phyloP scores from a whole-genome alignment of 2,888 invertebrate species.

The Ochlodes sylvanus region DNA sequence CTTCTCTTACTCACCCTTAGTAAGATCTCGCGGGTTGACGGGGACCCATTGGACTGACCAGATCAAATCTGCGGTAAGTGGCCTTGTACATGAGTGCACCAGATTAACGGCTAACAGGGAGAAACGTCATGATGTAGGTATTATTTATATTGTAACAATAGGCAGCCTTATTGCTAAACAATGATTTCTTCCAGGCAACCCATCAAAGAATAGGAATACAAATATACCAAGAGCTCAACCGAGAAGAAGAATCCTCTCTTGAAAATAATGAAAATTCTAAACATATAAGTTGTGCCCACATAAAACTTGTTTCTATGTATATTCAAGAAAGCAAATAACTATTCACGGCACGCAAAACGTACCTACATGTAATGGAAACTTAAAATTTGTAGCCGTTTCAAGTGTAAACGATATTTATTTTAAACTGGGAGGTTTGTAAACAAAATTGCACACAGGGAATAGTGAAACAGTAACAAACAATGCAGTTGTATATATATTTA shows the following conservation, averaged over 20 bases:
- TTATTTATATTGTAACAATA: no score
- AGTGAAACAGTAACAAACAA: slow-evolving; percentile 46
- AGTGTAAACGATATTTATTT: slow-evolving; percentile 35
- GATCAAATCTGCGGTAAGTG: no score
- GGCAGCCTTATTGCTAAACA: no score
- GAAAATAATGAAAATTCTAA: background rate
- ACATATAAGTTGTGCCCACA: background rate
- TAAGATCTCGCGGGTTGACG: no score
- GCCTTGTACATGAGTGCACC: no score
- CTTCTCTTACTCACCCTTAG: no score
- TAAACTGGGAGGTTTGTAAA: slow-evolving; percentile 39
- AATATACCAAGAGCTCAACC: no score
- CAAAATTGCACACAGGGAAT: slow-evolving; percentile 43
- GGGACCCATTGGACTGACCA: no score
- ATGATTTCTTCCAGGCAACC: no score
- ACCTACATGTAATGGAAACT: slow-evolving; percentile 11
- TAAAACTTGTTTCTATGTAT: background rate
- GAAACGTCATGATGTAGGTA: no score
- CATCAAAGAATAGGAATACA: no score
- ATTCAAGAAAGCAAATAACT: slow-evolving; percentile 12
- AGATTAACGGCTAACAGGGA: no score
- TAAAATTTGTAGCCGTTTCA: slow-evolving; percentile 9
- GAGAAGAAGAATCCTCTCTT: background rate
- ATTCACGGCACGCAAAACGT: slow-evolving; percentile 16
- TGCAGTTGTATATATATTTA: slow-evolving; percentile 60